A percentile compares a stretch with the other conserved stretches of the same genome.
phyloP scores from a whole-genome alignment of 2,797 vertebrate species.

The Myotis findleyi region DNA sequence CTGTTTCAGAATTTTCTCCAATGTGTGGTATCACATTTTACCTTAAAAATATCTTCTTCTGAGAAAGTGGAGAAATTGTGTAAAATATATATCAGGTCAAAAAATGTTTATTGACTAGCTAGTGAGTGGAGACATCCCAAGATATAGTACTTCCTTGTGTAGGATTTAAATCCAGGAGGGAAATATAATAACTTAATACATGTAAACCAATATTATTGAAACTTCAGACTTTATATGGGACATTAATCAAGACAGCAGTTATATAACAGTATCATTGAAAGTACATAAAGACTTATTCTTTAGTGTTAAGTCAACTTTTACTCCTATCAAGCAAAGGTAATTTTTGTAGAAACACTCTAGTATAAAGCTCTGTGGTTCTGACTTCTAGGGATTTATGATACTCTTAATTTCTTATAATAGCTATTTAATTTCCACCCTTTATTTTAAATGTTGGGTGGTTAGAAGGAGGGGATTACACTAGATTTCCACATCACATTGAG shows the following conservation, averaged over 20 bases:
- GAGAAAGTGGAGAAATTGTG: neutral
- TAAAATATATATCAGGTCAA: neutral
- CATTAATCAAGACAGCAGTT: neutral
- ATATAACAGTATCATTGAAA: neutral
- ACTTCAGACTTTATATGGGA: neutral
- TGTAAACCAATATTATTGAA: neutral
- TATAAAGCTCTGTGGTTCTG: neutral
- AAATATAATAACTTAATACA: neutral
- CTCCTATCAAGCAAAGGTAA: neutral
- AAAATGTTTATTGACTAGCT: neutral
- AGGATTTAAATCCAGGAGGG: neutral
- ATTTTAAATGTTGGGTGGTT: neutral
- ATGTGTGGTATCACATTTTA: neutral
- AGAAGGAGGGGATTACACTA: neutral
- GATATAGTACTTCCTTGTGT: neutral
- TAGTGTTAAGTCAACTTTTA: neutral
- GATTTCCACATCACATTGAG: neutral
- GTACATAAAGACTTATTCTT: neutral
- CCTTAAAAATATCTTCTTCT: constrained; percentile 14
- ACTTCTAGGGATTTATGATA: neutral
- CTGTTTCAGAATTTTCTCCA: neutral
- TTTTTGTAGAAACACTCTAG: constrained; percentile 9
- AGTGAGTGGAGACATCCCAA: neutral
- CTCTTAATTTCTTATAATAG: neutral
- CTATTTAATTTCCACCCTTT: neutral